Base-by-base conservation (phyloP, 2,888 invertebrate species). In the Mamestra brassicae region DNA sequence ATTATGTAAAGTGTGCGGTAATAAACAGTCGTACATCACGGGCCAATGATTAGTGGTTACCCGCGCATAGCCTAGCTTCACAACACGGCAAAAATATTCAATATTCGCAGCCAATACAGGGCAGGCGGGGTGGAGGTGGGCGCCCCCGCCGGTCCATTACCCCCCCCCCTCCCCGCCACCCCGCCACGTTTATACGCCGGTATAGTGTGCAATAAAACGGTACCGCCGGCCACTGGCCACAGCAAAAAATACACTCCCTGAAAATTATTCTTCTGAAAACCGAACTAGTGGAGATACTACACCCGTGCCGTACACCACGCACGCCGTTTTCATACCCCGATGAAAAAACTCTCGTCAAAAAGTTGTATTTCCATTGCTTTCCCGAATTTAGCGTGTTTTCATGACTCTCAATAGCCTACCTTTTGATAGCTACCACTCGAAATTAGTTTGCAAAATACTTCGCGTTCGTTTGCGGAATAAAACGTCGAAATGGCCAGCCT, bases 171-270 rank as follows among this genome's bases (percentile, higher is more conserved):
- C 84, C 80, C 92, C 26, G 91, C 93, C 90, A 92, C 90, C 82
- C 77, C 84, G 76, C 81, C 92, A 90, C 93, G 94, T 95, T 95
- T 95, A 95, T 95, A 94, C 94, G 92, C 91, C 92, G 94, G 95
- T 94, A 95, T 96, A 95, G 96, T 94, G 94, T 91, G 96, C 95
- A 95, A 95, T 96, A 95, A 95, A 96, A 95, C 92, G 93, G 92
- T 93, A 93, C 91, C 91, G 90, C 90, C 91, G 93, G 91, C 92
- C 93, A 92, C 88, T 90, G 91, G 92, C 93, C 94, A 90, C 93
- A 92, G 92, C 92, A 94, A 95, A 95, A 95, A 95, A 95, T 94
- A 94, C 91, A 91, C 91, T 93, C 76, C 76, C 85, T 83, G 80
- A 92, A 94, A 95, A 94, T 94, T 93, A 93, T 93, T 94, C 93